phyloP scores from a whole-genome alignment of 2,888 invertebrate genomes.

The Nomada fucata region DNA sequence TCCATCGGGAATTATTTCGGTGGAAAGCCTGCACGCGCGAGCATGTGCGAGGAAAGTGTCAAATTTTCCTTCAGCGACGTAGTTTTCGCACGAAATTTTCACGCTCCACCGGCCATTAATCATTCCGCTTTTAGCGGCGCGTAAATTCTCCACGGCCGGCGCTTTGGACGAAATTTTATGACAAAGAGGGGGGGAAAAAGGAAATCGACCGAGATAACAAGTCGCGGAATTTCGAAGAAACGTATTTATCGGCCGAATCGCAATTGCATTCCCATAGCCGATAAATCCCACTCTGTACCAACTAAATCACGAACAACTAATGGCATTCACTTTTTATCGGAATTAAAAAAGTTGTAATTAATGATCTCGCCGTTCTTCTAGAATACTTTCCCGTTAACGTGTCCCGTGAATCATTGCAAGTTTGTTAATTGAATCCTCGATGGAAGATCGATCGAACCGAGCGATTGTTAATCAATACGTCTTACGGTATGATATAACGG shows the following conservation, averaged over 20 bases:
- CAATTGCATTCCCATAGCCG: not conserved
- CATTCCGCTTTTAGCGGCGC: slow-evolving; percentile 14
- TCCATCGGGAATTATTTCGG: slow-evolving; percentile 18
- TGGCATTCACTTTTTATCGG: not conserved
- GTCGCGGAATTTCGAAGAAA: slow-evolving; percentile 5
- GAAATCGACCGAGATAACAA: not conserved
- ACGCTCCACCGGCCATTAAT: slow-evolving; percentile 1
- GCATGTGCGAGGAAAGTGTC: slow-evolving; percentile 7
- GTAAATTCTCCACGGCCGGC: not conserved
- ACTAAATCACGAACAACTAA: not conserved
- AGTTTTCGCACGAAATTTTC: slow-evolving; percentile 7
- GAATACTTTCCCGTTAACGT: too few species aligned
- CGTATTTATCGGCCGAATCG: not conserved
- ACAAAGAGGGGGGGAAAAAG: not conserved
- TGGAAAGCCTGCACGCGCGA: not conserved
- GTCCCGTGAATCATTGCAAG: not conserved
- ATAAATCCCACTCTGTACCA: not conserved
- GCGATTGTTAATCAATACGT: not conserved
- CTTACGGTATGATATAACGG: not conserved
- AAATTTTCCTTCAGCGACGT: slow-evolving; percentile 1
- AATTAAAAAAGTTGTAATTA: slow-evolving; percentile 27
- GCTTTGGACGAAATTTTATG: not conserved
- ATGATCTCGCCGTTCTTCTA: not conserved
- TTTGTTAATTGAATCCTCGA: not conserved
- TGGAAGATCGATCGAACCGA: not conserved